Conservation (phyloP, 2,113 vertebrate genomes). For the Chrysochloris asiatica region DNA sequence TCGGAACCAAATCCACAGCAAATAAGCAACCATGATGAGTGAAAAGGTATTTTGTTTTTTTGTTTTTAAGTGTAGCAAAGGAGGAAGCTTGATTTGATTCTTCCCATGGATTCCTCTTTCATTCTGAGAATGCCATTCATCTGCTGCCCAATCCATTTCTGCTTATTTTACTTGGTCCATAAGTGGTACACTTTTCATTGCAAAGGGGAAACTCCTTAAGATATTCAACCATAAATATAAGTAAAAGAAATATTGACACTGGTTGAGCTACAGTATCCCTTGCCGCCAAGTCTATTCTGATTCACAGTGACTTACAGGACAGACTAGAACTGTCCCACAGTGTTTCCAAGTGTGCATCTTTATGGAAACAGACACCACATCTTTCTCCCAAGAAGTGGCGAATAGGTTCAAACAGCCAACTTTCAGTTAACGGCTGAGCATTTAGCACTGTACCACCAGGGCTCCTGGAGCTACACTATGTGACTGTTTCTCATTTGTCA, state of each 20-base stretch:
- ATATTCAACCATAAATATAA: not conserved
- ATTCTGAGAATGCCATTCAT: not conserved
- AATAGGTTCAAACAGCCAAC: no score
- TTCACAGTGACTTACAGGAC: not conserved
- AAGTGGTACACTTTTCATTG: not conserved
- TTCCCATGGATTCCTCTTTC: not conserved
- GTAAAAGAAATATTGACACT: not conserved
- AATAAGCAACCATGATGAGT: no score
- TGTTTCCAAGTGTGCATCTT: not conserved
- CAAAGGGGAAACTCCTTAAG: not conserved
- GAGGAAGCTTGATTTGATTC: slow-evolving; percentile 13
- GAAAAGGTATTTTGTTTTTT: slow-evolving; percentile 49
- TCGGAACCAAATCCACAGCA: no score
- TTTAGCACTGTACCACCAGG: not conserved
- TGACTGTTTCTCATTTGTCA: not conserved
- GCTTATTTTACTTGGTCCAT: not conserved
- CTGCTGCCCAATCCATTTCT: not conserved
- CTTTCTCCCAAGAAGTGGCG: not conserved
- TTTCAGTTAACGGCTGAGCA: no score
- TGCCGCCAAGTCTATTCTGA: not conserved
- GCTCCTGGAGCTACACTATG: not conserved
- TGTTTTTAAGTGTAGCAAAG: slow-evolving; percentile 33
- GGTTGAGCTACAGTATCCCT: not conserved
- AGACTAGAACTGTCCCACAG: not conserved
- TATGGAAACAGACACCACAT: not conserved